Evolutionary conservation across 2,888 invertebrate genomes (phyloP), one percentile per base, ranked within the genome.

Genomic region (Andrena marginata): DNA sequence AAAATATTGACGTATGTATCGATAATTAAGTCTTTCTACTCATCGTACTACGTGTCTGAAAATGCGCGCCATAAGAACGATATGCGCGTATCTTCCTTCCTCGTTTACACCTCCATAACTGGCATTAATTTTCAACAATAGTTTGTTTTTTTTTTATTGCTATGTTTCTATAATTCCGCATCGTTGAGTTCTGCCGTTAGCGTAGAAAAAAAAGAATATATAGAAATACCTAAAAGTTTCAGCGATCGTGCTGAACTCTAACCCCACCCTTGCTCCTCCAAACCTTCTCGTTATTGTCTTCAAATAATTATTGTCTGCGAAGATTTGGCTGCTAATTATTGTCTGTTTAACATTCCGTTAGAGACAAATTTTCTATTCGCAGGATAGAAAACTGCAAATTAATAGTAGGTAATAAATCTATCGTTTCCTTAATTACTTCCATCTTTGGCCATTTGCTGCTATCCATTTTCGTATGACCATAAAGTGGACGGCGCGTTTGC

Each of bases 161-260:
- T 88, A 88, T 88, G 65, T 82, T 88, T 77, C 82, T 87, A 83
- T 62, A 59, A 13, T 35, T 75, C 29, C 23, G 70, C 67, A 2
- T 69, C 74, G 59, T 75, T 64, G 48, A 69, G 60, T 62, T 78
- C 59, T 35, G 65, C 79, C 42, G 62, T 60, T 16, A n/a, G 31
- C 56, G 73, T 49, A 51, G 48, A 67, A 67, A 59, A 3, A 31
- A 26, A 65, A 54, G 2, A 42, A 59, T 69, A 68, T 59, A 59
- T 20, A 51, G 16, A 59, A 85, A 85, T 89, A 87, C 90, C 87
- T 90, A 91, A 93, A 91, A 93, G 91, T 92, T 84, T 89, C 91
- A 91, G 92, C 88, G 90, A 92, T 91, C 81, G 90, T 85, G 89
- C 91, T 80, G 78, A 83, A 63, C 42, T 23, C 20, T 26, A 42